phyloP scores from a whole-genome alignment of 2,797 vertebrate genomes.

The Xyrichtys novacula region DNA sequence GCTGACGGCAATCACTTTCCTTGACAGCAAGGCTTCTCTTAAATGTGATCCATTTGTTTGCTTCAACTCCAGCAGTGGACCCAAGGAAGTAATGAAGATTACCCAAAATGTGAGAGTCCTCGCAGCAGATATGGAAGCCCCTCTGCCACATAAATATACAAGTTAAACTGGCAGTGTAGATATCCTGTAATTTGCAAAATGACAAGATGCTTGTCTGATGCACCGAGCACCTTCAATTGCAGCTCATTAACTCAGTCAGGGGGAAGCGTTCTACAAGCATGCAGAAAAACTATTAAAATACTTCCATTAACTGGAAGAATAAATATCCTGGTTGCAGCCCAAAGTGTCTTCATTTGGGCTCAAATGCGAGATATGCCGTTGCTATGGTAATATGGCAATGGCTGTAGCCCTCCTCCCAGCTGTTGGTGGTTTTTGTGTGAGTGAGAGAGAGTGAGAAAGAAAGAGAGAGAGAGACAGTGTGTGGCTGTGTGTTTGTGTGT shows the following conservation, averaged over 20 bases:
- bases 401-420: constrained; percentile 94
- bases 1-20: constrained; percentile 41
- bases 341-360: constrained; percentile 95
- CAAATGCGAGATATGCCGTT: constrained; percentile 95
- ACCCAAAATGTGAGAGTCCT: constrained; percentile 45
- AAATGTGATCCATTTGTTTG: constrained; percentile 44
- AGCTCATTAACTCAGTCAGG: constrained; percentile 79
- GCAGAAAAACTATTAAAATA: constrained; percentile 78
- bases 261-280: constrained; percentile 66
- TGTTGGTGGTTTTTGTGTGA: constrained; percentile 92
- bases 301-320: constrained; percentile 81
- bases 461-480: constrained; percentile 48
- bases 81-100: constrained; percentile 42
- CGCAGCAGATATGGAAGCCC: constrained; percentile 35
- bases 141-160: constrained; percentile 51
- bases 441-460: constrained; percentile 55
- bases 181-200: constrained; percentile 74
- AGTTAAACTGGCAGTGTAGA: constrained; percentile 65
- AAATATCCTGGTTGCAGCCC: constrained; percentile 83
- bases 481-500: constrained; percentile 74
- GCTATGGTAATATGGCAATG: constrained; percentile 95
- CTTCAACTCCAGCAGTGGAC: constrained; percentile 36
- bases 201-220: constrained; percentile 70
- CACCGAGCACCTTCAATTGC: constrained; percentile 70
- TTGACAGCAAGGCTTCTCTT: constrained; percentile 34